These are phyloP conservation scores for Cylas formicarius DNA, from an alignment of 1,140 invertebrate species.

Conservation along the genomic window DNA sequence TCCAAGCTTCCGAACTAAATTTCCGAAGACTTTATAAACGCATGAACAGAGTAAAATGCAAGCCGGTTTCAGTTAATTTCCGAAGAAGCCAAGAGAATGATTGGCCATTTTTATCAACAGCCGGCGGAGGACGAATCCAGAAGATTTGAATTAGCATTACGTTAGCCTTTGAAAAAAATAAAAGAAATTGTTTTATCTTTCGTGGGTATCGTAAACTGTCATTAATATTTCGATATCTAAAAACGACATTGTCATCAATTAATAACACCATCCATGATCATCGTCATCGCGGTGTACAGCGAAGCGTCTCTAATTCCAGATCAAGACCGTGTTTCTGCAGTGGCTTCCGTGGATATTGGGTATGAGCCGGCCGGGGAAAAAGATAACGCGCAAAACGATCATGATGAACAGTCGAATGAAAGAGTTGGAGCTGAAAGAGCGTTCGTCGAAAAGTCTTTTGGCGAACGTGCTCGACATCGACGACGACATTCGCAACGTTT, in stretches of 20 bases:
- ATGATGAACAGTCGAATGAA: constrained; percentile 77
- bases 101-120: too few species aligned
- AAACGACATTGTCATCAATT: background rate
- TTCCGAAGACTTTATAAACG: too few species aligned
- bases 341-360: constrained; percentile 94
- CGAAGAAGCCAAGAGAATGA: too few species aligned
- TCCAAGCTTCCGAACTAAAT: too few species aligned
- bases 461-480: constrained; percentile 93
- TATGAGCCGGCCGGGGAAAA: constrained; percentile 90
- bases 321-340: constrained; percentile 87
- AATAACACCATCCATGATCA: background rate
- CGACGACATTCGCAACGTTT: constrained; percentile 70
- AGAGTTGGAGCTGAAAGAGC: constrained; percentile 78
- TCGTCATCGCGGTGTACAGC: background rate
- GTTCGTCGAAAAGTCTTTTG: constrained; percentile 80
- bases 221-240: background rate
- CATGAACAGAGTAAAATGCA: too few species aligned
- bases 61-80: too few species aligned
- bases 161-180: too few species aligned
- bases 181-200: too few species aligned
- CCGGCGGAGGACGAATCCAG: too few species aligned
- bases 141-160: too few species aligned
- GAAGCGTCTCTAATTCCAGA: constrained; percentile 49
- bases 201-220: background rate
- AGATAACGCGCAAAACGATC: constrained; percentile 86